Evolutionary conservation across 2,113 vertebrate genomes (phyloP), one percentile per base, ranked within the genome.

Genomic region (Ptyas mucosa): DNA sequence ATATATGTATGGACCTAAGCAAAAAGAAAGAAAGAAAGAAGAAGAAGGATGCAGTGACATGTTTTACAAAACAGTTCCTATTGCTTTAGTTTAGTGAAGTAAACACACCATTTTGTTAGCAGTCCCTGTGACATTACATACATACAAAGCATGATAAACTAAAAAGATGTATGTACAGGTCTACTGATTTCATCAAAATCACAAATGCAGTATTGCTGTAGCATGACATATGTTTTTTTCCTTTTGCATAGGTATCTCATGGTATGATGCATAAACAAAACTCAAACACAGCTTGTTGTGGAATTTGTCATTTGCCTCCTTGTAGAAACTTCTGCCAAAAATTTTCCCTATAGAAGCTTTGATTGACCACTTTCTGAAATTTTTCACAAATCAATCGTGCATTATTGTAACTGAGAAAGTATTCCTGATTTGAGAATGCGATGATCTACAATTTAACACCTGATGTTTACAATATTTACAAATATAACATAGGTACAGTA

Each of bases 101-200:
- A 91, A 93, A 88, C 15, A 26, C 52, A 52, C 43, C 58, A 69
- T 87, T 15, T 75, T 81, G n/a, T 55, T 91, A 11, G 26, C 49
- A n/a, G 86, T 53, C 29, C 20, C 52, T 49, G 15, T 53, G 87
- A 34, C 51, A 53, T 87, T 52, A 46, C 94, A 95, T 26, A 94
- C 0, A 0, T 69, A 29, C 64, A 21, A 15, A 29, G 3, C 69
- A 69, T 89, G 52, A 75, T 43, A 15, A 0, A 7, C 0, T 54
- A 52, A 86, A 54, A 15, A 55, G 20, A 69, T 11, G 10, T 69
- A n/a, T 69, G 11, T 29, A 64, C 26, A 64, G 26, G 26, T 69
- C 29, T 69, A 69, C 5, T 69, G 29, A n/a, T 69, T n/a, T 69
- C 26, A n/a, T 69, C 12, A n/a, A 69, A n/a, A 69, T 81, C 75